These are phyloP conservation scores for Thalassophryne amazonica DNA, from an alignment of 2,797 vertebrate species.

Conservation along the genomic window DNA sequence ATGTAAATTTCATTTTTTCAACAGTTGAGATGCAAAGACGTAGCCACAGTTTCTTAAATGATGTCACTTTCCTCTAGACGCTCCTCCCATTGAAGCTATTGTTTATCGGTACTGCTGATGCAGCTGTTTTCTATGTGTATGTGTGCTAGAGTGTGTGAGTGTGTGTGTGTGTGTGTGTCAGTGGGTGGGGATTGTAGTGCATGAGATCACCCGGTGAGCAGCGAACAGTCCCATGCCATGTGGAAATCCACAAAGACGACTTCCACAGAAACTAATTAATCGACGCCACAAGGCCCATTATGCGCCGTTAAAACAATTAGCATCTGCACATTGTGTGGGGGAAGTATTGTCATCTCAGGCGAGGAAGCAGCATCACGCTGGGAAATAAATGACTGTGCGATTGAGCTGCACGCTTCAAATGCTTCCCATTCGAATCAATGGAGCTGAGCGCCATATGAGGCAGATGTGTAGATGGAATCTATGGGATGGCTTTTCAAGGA, in stretches of 20 bases:
- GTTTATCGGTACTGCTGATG: conserved; percentile 67
- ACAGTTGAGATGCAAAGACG: conserved; percentile 17
- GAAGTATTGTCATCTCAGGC: conserved; percentile 58
- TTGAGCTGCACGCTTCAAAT: conserved; percentile 34
- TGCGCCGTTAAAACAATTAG: conserved; percentile 78
- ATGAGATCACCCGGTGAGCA: conserved; percentile 64
- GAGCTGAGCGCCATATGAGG: conserved; percentile 45
- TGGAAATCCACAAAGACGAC: conserved; percentile 71
- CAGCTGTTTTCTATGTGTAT: conserved; percentile 54
- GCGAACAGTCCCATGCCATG: conserved; percentile 61
- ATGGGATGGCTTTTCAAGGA: conserved; percentile 17
- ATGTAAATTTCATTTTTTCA: too few relatives aligned
- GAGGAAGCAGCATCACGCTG: conserved; percentile 58
- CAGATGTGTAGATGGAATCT: conserved; percentile 47
- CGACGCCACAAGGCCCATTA: conserved; percentile 75
- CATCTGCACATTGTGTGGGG: conserved; percentile 67
- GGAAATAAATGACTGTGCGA: conserved; percentile 63
- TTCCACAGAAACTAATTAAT: conserved; percentile 77
- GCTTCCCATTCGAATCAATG: conserved; percentile 36
- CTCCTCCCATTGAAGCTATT: conserved; percentile 60
- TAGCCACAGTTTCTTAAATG: conserved; percentile 44
- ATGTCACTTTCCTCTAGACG: conserved; percentile 52
- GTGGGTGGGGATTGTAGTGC: conserved; percentile 38
- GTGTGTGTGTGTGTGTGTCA: conserved; percentile 5
- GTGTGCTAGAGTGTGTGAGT: conserved; percentile 3